These are phyloP conservation scores for Xenopus petersii DNA, from an alignment of 2,797 vertebrate species.

Conservation along the genomic window DNA sequence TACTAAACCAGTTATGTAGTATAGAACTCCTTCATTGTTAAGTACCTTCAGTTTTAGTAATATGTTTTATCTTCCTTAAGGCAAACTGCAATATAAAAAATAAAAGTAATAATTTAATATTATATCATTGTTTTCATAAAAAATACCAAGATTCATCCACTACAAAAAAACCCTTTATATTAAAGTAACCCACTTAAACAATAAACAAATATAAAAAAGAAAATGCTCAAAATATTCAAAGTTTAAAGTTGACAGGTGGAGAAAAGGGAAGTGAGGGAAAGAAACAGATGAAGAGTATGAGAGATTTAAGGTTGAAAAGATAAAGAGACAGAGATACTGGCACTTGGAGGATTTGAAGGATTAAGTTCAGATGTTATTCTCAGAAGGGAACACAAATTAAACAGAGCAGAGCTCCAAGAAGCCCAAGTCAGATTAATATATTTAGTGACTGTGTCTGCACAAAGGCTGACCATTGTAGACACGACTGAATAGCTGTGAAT, in stretches of 20 bases:
- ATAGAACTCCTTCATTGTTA: not conserved
- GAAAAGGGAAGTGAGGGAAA: slow-evolving; percentile 14
- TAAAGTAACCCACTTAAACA: too few species aligned
- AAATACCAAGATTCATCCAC: too few species aligned
- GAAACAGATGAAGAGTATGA: slow-evolving; percentile 3
- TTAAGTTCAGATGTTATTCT: slow-evolving; percentile 71
- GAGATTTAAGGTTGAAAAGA: slow-evolving; percentile 19
- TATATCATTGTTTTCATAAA: too few species aligned
- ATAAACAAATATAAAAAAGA: too few species aligned
- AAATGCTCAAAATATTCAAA: not conserved
- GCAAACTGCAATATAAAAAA: too few species aligned
- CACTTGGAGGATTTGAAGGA: slow-evolving; percentile 52
- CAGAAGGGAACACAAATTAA: slow-evolving; percentile 68
- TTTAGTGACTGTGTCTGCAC: slow-evolving; percentile 80
- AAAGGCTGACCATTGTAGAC: slow-evolving; percentile 83
- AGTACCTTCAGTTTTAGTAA: too few species aligned
- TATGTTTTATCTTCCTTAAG: too few species aligned
- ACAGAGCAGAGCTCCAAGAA: slow-evolving; percentile 71
- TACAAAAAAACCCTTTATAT: too few species aligned
- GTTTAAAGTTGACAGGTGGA: slow-evolving; percentile 25
- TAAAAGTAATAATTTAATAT: too few species aligned
- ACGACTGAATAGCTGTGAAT: slow-evolving; percentile 80
- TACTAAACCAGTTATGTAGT: slow-evolving; percentile 7
- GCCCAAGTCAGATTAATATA: slow-evolving; percentile 81
- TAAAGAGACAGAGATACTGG: slow-evolving; percentile 35